Base-by-base conservation (phyloP, 2,113 vertebrate species). In the Perca schrenkii region DNA sequence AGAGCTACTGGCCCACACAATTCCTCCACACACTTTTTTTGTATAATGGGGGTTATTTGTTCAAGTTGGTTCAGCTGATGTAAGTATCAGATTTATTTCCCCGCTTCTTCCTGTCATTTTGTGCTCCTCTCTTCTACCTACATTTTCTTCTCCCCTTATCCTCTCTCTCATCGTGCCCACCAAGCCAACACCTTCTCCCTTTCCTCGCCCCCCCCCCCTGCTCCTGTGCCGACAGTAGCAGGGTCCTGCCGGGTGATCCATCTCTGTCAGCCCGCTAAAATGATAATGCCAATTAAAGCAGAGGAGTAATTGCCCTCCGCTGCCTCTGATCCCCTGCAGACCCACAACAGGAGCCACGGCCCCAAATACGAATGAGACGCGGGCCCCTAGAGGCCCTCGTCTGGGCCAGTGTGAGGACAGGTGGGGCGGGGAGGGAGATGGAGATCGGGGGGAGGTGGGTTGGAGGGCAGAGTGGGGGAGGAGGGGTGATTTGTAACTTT, bases 271-370 rank as follows among this genome's bases (percentile, higher is more conserved):
- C 93, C 94, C 57, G 89, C 94, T 97, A 96, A 98, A 97, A 97
- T 97, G 96, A 97, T 97, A 96, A 97, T 95, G 96, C 95, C 97
- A 98, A 97, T 97, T 97, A 97, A 97, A 97, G 95, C 94, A 92
- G 94, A 95, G 95, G 95, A 96, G 96, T 97, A 97, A 97, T 97
- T 97, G 96, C 96, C 94, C 95, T 92, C 93, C 71, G 31, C 88
- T 89, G 87, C 89, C 87, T 91, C 84, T 89, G 94, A 92, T 96
- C 96, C 94, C 91, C 95, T 28, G 14, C 74, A 95, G 96, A 95
- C 93, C 96, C 94, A 94, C 95, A 93, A 91, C 88, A 91, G 94
- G 93, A 96, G 89, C 93, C 85, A 74, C 83, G 83, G 94, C 67
- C 82, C 93, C 94, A 90, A 96, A 96, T 94, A 95, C 56, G 93